phyloP scores from a whole-genome alignment of 2,888 invertebrate species.

The Acrocyrtus sp. region DNA sequence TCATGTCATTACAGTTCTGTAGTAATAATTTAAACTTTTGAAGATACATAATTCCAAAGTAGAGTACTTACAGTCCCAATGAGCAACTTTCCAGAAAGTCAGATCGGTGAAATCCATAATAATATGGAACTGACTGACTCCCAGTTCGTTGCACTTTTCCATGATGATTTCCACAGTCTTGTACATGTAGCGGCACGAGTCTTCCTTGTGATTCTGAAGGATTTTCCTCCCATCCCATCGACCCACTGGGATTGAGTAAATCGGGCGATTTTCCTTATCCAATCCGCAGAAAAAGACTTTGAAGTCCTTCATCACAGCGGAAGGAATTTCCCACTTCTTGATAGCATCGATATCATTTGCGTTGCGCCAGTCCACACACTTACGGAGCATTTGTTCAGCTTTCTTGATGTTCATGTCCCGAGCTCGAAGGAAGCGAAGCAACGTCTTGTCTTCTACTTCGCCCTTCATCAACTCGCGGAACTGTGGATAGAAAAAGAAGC shows the following conservation, averaged over 20 bases:
- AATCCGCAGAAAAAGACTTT: conserved; percentile 40
- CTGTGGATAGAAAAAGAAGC: conserved; percentile 17
- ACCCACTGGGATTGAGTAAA: conserved; percentile 50
- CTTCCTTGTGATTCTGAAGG: conserved; percentile 43
- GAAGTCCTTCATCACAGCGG: conserved; percentile 43
- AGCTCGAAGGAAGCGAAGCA: conserved; percentile 43
- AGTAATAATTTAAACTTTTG: not conserved
- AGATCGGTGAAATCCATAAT: conserved; percentile 52
- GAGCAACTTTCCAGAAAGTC: conserved; percentile 53
- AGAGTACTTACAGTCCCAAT: conserved; percentile 50
- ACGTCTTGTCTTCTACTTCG: conserved; percentile 4
- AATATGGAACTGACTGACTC: conserved; percentile 41
- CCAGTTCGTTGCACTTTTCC: conserved; percentile 35
- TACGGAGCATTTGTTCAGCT: conserved; percentile 53
- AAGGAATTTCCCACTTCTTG: conserved; percentile 46
- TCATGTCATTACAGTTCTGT: too few relatives aligned
- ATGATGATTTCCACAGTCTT: conserved; percentile 48
- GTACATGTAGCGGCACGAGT: conserved; percentile 46
- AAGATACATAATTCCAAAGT: not conserved
- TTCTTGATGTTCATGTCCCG: conserved; percentile 42
- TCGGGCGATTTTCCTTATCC: conserved; percentile 33
- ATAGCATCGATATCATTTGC: conserved; percentile 47
- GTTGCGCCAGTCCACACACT: conserved; percentile 47
- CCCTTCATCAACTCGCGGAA: conserved; percentile 29
- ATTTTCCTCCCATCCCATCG: conserved; percentile 53